These are phyloP conservation scores for Falco biarmicus DNA, from an alignment of 2,797 vertebrate genomes.

Conservation along the genomic window DNA sequence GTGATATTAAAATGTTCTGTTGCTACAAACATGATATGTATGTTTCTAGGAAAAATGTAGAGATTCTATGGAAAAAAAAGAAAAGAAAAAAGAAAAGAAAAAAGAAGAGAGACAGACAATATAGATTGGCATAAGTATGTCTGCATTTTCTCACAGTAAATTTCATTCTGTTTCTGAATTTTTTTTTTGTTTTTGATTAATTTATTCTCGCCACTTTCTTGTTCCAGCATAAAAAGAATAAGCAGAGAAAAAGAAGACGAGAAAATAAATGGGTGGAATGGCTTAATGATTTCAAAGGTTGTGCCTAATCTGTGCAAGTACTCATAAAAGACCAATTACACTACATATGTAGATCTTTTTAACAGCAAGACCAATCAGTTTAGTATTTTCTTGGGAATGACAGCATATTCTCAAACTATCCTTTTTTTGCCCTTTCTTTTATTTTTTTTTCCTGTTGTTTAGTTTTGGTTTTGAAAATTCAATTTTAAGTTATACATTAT, in stretches of 20 bases:
- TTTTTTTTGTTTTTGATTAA: background rate
- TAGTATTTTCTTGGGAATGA: background rate
- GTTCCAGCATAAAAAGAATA: background rate
- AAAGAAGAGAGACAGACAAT: background rate
- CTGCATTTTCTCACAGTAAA: background rate
- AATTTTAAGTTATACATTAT: background rate
- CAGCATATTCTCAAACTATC: background rate
- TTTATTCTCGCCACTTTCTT: background rate
- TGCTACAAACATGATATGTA: background rate
- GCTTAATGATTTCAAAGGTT: background rate
- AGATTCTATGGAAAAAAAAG: background rate
- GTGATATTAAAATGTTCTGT: background rate
- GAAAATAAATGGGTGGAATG: background rate
- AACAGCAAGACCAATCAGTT: background rate
- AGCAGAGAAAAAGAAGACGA: background rate
- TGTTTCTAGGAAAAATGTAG: background rate
- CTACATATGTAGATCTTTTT: background rate
- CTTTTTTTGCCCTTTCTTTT: accelerated
- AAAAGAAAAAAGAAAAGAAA: background rate
- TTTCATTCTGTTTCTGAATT: background rate
- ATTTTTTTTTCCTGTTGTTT: background rate
- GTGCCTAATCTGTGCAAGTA: background rate
- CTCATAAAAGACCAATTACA: background rate
- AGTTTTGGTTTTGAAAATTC: background rate
- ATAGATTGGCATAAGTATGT: background rate